phyloP scores from a whole-genome alignment of 92 coral and sea anemone species.

The Epizoanthus illoricatus region DNA sequence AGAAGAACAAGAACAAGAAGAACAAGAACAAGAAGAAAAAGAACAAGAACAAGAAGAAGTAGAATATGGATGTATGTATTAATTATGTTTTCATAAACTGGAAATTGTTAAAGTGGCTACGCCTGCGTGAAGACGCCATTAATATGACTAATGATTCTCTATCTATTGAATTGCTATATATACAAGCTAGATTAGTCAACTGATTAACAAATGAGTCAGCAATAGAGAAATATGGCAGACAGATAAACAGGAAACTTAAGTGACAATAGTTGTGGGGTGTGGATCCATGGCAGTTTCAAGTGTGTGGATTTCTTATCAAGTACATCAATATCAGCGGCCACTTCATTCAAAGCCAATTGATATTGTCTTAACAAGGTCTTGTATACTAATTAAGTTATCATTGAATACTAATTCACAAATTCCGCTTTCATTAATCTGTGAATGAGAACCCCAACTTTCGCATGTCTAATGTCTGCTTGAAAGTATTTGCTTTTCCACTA shows the following conservation, averaged over 20 bases:
- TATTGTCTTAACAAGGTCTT: constrained; percentile 31
- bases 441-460: background rate
- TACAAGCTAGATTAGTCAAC: background rate
- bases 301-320: constrained; percentile 7
- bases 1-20: too few relatives aligned
- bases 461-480: background rate
- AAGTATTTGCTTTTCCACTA: background rate
- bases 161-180: constrained; percentile 1
- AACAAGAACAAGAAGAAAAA: too few relatives aligned
- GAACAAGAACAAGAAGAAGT: background rate
- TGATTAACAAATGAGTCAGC: constrained; percentile 12
- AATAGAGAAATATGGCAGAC: background rate
- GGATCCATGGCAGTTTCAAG: constrained; percentile 8
- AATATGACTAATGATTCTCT: background rate
- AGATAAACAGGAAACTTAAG: background rate
- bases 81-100: background rate
- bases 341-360: constrained; percentile 28
- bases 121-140: background rate
- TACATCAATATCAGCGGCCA: background rate
- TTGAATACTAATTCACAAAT: constrained; percentile 15
- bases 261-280: constrained; percentile 7
- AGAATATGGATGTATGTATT: too few relatives aligned
- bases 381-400: constrained; percentile 35
- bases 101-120: background rate
- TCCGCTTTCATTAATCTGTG: constrained; percentile 23